Conservation (phyloP, 2,797 vertebrate species). For the Scyliorhinus canicula region DNA sequence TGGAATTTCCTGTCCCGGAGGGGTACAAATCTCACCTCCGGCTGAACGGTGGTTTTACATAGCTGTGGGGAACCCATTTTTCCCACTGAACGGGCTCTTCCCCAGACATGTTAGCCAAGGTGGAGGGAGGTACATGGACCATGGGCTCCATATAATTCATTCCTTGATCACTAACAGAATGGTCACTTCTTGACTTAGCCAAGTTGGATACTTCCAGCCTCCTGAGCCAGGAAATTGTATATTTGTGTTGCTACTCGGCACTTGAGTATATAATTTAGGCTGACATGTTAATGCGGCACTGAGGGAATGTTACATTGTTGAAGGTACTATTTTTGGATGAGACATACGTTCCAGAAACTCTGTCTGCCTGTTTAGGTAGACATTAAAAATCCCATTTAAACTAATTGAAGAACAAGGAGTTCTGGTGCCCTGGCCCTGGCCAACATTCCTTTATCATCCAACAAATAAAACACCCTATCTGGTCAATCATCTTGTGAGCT, state of each 20-base stretch:
- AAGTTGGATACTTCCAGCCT: not conserved
- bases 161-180: not conserved
- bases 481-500: not conserved
- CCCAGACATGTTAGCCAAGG: no score
- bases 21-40: no score
- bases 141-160: not conserved
- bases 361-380: not conserved
- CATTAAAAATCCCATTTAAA: not conserved
- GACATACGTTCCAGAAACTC: not conserved
- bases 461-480: not conserved
- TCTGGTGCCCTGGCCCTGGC: not conserved
- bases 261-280: not conserved
- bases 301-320: not conserved
- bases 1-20: no score
- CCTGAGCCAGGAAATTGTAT: not conserved
- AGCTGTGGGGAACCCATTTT: no score
- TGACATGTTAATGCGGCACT: not conserved
- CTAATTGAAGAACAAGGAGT: not conserved
- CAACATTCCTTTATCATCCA: not conserved
- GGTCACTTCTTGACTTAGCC: not conserved
- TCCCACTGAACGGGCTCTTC: not conserved
- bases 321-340: not conserved
- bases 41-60: no score
- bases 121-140: not conserved
- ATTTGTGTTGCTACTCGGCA: not conserved